Evolutionary conservation across 2,797 vertebrate genomes (phyloP).

Genomic region (Alosa sapidissima): DNA sequence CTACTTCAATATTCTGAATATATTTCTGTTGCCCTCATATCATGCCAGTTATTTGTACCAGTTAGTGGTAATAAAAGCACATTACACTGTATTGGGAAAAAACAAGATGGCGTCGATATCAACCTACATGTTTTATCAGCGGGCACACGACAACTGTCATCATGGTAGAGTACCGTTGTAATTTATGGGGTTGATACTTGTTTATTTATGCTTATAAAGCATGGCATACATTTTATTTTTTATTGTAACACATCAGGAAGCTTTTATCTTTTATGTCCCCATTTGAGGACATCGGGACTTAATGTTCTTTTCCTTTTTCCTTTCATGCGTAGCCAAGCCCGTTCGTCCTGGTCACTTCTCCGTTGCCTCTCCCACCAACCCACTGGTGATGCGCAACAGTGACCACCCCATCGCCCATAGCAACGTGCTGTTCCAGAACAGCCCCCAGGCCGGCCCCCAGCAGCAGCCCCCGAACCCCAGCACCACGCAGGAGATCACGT

Average conservation of each 20-base stretch:
- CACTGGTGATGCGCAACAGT: slow-evolving; percentile 72
- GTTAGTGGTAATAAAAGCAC: no score
- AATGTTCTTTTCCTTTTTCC: slow-evolving; percentile 27
- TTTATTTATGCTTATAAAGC: no score
- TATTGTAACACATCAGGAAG: background rate
- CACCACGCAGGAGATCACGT: slow-evolving; percentile 57
- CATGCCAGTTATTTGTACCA: no score
- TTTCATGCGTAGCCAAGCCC: slow-evolving; percentile 77
- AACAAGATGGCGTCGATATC: no score
- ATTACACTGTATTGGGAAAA: no score
- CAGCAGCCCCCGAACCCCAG: background rate
- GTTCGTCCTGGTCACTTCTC: slow-evolving; percentile 86
- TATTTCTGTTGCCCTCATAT: no score
- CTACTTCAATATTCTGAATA: no score
- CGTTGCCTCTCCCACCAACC: slow-evolving; percentile 77
- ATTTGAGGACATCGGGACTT: background rate
- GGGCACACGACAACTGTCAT: no score
- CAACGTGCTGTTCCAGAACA: slow-evolving; percentile 78
- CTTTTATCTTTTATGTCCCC: background rate
- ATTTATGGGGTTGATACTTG: no score
- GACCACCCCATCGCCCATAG: slow-evolving; percentile 75
- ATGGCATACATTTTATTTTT: no score
- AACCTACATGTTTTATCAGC: no score
- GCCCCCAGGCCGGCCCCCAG: slow-evolving; percentile 54
- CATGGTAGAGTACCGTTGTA: no score